These are phyloP conservation scores for Eulithis prunata DNA, from an alignment of 2,888 invertebrate genomes.

Conservation along the genomic window DNA sequence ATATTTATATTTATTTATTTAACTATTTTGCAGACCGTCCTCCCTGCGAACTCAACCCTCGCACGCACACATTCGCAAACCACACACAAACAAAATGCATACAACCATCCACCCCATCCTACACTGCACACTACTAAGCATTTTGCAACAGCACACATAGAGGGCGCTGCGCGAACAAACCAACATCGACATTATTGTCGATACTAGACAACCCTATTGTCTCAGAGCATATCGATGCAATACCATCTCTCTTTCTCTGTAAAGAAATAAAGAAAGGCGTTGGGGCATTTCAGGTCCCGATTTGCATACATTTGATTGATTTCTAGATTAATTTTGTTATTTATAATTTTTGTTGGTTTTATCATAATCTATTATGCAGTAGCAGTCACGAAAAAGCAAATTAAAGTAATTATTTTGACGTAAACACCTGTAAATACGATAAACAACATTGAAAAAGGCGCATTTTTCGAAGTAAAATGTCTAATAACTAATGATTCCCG, in stretches of 20 bases:
- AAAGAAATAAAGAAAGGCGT: slow-evolving; percentile 11
- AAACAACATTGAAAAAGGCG: too few species aligned
- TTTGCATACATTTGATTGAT: too few species aligned
- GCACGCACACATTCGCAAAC: slow-evolving; percentile 32
- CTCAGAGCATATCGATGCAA: slow-evolving; percentile 51
- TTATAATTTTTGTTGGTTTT: too few species aligned
- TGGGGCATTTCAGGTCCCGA: too few species aligned
- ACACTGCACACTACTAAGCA: slow-evolving; percentile 43
- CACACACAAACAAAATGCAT: slow-evolving; percentile 25
- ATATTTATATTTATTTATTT: neutral
- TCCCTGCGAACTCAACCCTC: slow-evolving; percentile 73
- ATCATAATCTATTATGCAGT: too few species aligned
- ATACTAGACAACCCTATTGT: slow-evolving; percentile 44
- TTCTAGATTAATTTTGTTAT: too few species aligned
- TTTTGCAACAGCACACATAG: slow-evolving; percentile 54
- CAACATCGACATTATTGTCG: slow-evolving; percentile 43
- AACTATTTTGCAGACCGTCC: slow-evolving; percentile 57
- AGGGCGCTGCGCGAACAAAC: slow-evolving; percentile 45
- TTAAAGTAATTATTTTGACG: too few species aligned
- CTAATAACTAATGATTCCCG: too few species aligned
- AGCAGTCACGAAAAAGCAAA: too few species aligned
- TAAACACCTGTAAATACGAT: too few species aligned
- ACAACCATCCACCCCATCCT: slow-evolving; percentile 25
- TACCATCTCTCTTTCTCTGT: slow-evolving; percentile 40
- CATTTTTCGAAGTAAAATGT: too few species aligned